Evolutionary conservation across 92 coral and sea anemone species (phyloP), one percentile per base, ranked within the genome.

Genomic region (Siderastrea siderea): DNA sequence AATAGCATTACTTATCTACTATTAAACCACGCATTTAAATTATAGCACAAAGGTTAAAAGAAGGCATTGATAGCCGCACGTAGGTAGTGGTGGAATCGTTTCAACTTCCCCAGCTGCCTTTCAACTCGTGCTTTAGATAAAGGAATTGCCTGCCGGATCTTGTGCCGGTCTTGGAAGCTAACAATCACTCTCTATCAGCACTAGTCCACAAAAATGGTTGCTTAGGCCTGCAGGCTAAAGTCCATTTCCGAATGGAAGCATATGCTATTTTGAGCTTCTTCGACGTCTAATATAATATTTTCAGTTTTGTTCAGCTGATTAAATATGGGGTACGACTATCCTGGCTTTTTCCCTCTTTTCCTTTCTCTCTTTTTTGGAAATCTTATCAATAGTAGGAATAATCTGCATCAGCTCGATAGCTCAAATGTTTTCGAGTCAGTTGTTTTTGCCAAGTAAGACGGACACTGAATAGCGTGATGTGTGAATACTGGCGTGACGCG

Each of bases 291-390:
- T 26, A 26, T 26, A 26, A 26, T 26, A 26, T 26, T 26, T 71
- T 71, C 75, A 71, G 7, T 71, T 71, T 71, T 47, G 47, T 4
- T 71, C 75, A 71, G 51, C 19, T n/a, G 52, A 15, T 71, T 14
- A 47, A 68, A 68, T 46, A 38, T 7, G 4, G 5, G 19, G 71
- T 38, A n/a, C 54, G 3, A 8, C 54, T 48, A 14, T 4, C 7
- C 4, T 72, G 59, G 3, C 77, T 26, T 26, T 26, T 26, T 26
- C 38, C 38, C 38, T 26, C 38, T 26, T 26, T 26, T 26, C 38
- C 38, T 26, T 26, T 26, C 38, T 26, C 38, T 26, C 54, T 49
- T 72, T 72, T 72, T 48, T 72, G 58, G 77, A 51, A 12, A 72
- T 17, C 10, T 72, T 50, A 3, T 5, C 19, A 51, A 2, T 13